Evolutionary conservation across 1,140 invertebrate species (phyloP), one percentile per base, ranked within the genome.

Genomic region (Metaphire vulgaris): DNA sequence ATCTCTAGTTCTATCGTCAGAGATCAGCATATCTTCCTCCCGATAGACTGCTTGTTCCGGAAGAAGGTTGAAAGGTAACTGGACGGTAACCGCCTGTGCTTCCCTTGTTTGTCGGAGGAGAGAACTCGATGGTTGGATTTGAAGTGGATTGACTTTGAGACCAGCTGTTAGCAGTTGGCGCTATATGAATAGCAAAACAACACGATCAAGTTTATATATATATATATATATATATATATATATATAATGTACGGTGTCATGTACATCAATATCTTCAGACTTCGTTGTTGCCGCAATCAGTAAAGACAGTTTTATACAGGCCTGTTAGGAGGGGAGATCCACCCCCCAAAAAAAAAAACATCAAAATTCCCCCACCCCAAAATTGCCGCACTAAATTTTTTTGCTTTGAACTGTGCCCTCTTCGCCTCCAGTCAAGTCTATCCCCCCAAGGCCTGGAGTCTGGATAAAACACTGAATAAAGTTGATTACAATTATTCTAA

Each of bases 1-100:
- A 77, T 78, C 64, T 77, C 79, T 2, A 82, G 82, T 0, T 81
- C 76, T 30, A 82, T 80, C 29, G 74, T 28, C 26, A 69, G 67
- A 26, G n/a, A 28, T 31, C 30, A 31, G 67, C 6, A 56, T 12
- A 56, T 56, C 41, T 6, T 56, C 41, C n/a, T n/a, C n/a, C 41
- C 21, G 41, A 21, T 12, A 56, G 21, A 21, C 41, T 56, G 6
- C 41, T 56, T 6, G 6, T 56, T 56, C 21, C 41, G 6, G 41
- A 6, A 56, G 41, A 56, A 6, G 41, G 21, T 21, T 56, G 41
- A 21, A 56, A 56, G 21, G 41, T 21, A 56, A 56, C 41, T 21
- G 41, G 41, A 12, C 41, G 41, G 21, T 56, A 56, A 12, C 6
- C 41, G 41, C 41, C 21, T 56, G 6, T 21, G 41, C 41, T 56